Conservation (phyloP, 2,888 invertebrate genomes). For the Drosophila formosana region DNA sequence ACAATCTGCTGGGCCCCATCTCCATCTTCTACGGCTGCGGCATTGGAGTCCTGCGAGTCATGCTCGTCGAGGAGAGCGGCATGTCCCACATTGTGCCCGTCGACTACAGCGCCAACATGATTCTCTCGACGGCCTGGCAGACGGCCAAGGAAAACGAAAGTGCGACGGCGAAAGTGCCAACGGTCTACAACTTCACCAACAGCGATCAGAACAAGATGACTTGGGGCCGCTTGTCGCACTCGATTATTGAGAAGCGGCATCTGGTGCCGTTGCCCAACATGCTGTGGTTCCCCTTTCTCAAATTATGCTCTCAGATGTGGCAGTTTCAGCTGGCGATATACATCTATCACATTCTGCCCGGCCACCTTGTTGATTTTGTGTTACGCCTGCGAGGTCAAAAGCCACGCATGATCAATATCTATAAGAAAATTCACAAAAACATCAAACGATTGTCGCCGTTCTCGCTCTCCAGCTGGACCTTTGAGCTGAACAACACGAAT, state of each 20-base stretch:
- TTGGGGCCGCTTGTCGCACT: neutral
- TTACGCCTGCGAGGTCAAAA: constrained; percentile 58
- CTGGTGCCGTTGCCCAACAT: constrained; percentile 2
- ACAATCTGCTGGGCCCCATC: constrained; percentile 88
- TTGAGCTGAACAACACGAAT: constrained; percentile 87
- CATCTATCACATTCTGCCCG: constrained; percentile 88
- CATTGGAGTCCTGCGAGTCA: constrained; percentile 87
- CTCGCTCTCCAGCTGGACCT: constrained; percentile 89
- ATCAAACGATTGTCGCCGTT: constrained; percentile 91
- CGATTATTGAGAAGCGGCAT: neutral
- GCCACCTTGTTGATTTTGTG: constrained; percentile 87
- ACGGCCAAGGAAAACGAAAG: constrained; percentile 66
- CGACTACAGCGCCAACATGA: constrained; percentile 85
- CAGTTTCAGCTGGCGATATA: constrained; percentile 85
- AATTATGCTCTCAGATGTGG: neutral
- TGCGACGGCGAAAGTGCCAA: neutral
- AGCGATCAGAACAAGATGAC: constrained; percentile 1
- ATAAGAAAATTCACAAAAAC: constrained; percentile 92
- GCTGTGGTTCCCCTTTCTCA: constrained; percentile 7
- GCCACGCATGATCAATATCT: constrained; percentile 88
- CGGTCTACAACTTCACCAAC: constrained; percentile 7
- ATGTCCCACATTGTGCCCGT: constrained; percentile 85
- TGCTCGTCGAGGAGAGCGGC: constrained; percentile 73
- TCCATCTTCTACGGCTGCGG: constrained; percentile 86
- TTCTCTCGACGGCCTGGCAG: constrained; percentile 85